Base-by-base conservation (phyloP, 1,140 invertebrate genomes). In the Halotydeus destructor region DNA sequence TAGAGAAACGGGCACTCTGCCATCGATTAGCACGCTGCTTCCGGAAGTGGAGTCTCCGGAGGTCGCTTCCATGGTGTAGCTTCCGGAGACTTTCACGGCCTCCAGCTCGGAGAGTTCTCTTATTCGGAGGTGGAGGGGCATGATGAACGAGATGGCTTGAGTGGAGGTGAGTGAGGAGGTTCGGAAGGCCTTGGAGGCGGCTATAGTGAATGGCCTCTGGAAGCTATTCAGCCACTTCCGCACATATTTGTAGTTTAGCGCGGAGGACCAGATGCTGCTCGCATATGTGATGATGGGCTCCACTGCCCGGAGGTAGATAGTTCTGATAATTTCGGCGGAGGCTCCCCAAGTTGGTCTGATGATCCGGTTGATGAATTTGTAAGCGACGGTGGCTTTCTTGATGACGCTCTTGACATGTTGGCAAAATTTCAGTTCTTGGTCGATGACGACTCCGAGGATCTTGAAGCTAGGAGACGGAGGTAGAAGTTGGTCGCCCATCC, bases 371-470 rank as follows among this genome's bases (percentile, higher is more conserved):
- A 41, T 34, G 14, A 5, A 9, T 18, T 39, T 33, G 8, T 18
- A 32, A 18, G 8, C 16, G 8, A 8, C 35, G 11, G 9, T 9
- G 14, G 38, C 18, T 41, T 32, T 43, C n/a, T 39, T 6, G 8
- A 5, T 9, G 6, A 9, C 18, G 5, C 21, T 19, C 24, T 37
- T 5, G 5, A 41, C 16, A 12, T 41, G 25, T 41, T 43, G 19
- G 8, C 9, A n/a, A 8, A 8, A 43, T 16, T 3, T 5, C 21
- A 44, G 4, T 8, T 43, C 21, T 5, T 26, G 3, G 9, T 43
- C 41, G 24, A 43, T 43, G 9, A n/a, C 22, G 3, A 43, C 36
- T 5, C 41, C 41, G 8, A 43, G 18, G 18, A 40, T 40, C 23
- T 24, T 9, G 9, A 43, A 11, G 6, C 40, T 5, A 8, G 38